A percentile compares a stretch with the other conserved stretches of the same genome.
These are phyloP conservation scores for Pelosia muscerda DNA, from an alignment of 2,888 invertebrate genomes.

Conservation along the genomic window DNA sequence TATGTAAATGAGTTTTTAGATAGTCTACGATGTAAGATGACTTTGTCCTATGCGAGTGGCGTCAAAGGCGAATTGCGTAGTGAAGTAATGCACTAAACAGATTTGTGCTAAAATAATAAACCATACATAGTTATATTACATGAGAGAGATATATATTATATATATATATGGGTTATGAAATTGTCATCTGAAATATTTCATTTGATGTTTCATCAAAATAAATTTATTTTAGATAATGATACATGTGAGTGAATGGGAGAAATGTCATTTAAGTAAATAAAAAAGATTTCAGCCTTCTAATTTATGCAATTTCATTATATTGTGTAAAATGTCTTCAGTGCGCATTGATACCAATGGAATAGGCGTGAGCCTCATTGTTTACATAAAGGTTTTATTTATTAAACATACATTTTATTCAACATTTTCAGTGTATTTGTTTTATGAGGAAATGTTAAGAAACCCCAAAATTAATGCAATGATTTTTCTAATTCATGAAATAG, in stretches of 20 bases:
- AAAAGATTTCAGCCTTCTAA: constrained; percentile 61
- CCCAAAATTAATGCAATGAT: constrained; percentile 47
- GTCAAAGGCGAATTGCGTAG: constrained; percentile 27
- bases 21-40: constrained; percentile 25
- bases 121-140: background rate
- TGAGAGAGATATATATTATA: background rate
- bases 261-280: constrained; percentile 59
- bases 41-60: constrained; percentile 33
- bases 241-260: constrained; percentile 50
- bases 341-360: constrained; percentile 56
- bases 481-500: constrained; percentile 56
- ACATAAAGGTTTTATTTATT: constrained; percentile 47
- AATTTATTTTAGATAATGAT: constrained; percentile 37
- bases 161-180: constrained; percentile 25
- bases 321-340: constrained; percentile 52
- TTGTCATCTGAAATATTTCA: constrained; percentile 36
- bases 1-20: constrained; percentile 25
- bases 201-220: constrained; percentile 24
- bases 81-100: constrained; percentile 38
- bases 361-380: constrained; percentile 51
- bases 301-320: constrained; percentile 57
- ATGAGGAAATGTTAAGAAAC: constrained; percentile 52
- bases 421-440: constrained; percentile 43
- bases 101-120: constrained; percentile 56
- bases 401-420: constrained; percentile 49